Percentiles rank a stretch among this genome's conserved stretches.
These are phyloP conservation scores for Notamacropus eugenii DNA, from an alignment of 2,797 vertebrate genomes.

Conservation along the genomic window DNA sequence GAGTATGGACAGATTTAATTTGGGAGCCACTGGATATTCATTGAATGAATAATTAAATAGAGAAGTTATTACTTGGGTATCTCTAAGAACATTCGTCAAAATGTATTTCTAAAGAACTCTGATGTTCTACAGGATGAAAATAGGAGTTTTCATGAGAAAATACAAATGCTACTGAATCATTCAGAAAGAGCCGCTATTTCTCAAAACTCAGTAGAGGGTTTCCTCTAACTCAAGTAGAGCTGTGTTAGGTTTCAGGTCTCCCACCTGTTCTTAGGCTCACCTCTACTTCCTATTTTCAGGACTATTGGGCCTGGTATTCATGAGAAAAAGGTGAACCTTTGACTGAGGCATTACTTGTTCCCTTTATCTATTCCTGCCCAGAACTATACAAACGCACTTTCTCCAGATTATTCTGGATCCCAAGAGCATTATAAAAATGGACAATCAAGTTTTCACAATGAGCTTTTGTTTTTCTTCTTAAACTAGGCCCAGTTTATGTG, in stretches of 20 bases:
- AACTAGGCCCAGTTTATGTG: not conserved
- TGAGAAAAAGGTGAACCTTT: not conserved
- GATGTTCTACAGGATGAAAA: not conserved
- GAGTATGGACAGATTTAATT: not conserved
- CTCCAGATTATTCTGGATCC: not conserved
- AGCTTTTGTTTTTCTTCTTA: not conserved
- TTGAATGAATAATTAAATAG: not conserved
- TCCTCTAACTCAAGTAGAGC: not conserved
- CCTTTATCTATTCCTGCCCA: not conserved
- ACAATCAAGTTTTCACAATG: not conserved
- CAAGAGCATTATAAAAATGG: not conserved
- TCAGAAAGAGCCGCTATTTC: not conserved
- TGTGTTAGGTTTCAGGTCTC: not conserved
- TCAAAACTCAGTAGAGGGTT: not conserved
- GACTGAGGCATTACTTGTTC: not conserved
- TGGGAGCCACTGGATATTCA: not conserved
- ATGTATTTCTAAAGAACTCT: not conserved
- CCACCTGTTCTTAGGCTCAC: not conserved
- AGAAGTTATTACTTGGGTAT: not conserved
- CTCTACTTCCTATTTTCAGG: not conserved
- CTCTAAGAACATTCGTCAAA: not conserved
- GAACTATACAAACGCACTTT: not conserved
- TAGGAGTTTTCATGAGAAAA: not conserved
- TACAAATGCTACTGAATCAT: not conserved
- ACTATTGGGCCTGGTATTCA: not conserved